These are phyloP conservation scores for Jordanella pulchra DNA, from an alignment of 2,797 vertebrate genomes.

Conservation along the genomic window DNA sequence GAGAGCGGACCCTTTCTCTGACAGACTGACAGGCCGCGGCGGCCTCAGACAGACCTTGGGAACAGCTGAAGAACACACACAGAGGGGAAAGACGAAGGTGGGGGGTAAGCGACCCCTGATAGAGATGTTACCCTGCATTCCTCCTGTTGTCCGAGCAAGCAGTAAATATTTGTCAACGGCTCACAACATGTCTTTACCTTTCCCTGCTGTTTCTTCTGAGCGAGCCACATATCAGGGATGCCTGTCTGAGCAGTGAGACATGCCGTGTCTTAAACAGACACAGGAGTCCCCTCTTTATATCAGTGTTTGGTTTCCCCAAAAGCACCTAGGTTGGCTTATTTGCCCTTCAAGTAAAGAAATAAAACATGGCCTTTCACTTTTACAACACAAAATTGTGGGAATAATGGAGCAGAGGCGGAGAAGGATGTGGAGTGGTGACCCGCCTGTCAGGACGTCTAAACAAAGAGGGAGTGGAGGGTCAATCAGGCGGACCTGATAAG, in stretches of 20 bases:
- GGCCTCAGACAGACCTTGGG: constrained; percentile 63
- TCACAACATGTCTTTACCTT: constrained; percentile 57
- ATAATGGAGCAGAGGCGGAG: constrained; percentile 65
- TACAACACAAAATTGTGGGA: constrained; percentile 77
- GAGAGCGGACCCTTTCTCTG: constrained; percentile 70
- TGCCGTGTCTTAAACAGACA: constrained; percentile 51
- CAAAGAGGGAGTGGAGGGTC: constrained; percentile 76
- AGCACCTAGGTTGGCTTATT: constrained; percentile 65
- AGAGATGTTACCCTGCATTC: constrained; percentile 65
- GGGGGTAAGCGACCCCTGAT: constrained; percentile 50
- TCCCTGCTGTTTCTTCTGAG: constrained; percentile 53
- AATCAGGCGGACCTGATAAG: constrained; percentile 76
- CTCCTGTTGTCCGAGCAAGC: constrained; percentile 63
- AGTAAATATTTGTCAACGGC: constrained; percentile 74
- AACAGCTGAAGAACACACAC: constrained; percentile 67
- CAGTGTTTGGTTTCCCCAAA: constrained; percentile 70
- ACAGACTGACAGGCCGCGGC: constrained; percentile 70
- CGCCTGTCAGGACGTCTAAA: constrained; percentile 74
- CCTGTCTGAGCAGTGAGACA: constrained; percentile 52
- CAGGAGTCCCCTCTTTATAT: constrained; percentile 44
- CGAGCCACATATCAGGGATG: constrained; percentile 46
- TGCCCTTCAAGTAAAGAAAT: constrained; percentile 74
- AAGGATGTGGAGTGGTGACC: constrained; percentile 73
- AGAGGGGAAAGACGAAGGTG: constrained; percentile 54
- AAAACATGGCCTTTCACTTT: constrained; percentile 78